Evolutionary conservation across 2,113 vertebrate genomes (phyloP), one percentile per base, ranked within the genome.

Genomic region (Neopipo cinnamomea): DNA sequence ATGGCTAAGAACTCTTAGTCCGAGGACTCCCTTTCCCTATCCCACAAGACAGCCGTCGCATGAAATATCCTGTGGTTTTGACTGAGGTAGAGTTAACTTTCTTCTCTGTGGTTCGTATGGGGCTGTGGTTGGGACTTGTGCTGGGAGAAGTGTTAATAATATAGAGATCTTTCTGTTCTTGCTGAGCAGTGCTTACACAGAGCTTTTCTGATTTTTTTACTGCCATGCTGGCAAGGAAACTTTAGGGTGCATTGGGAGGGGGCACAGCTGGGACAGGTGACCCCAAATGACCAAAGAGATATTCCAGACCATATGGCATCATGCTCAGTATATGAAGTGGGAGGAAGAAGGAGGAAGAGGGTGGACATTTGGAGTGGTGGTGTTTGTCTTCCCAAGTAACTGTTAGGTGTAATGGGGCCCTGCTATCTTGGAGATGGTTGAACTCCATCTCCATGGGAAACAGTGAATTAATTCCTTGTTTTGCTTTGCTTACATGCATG

Each of bases 371-470:
- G 25, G 21, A 22, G 13, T 27, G 46, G 18, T 52, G 17, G 8
- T 15, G 4, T 44, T 68, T 52, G 33, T 3, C 39, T 52, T 77
- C 31, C 9, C 11, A 44, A 16, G 33, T 19, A 28, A 11, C 39
- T 21, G 9, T 39, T 37, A 16, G 27, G 5, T 1, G 0, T 37
- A 27, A 24, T 20, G 22, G 8, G 19, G 3, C 12, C 5, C 18
- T 61, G 28, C 39, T 78, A 3, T 78, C 47, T 23, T 14, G 4
- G 33, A 61, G 14, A 15, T 46, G 22, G 18, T 12, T 39, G 22
- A 70, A 28, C 52, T 31, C 25, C 17, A 8, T 67, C 6, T 19
- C 44, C 18, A 8, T 22, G 31, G 30, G 37, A 44, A 18, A 2
- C 13, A 42, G 11, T 42, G 31, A 67, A 21, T 25, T 25, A 42